Evolutionary conservation across 2,797 vertebrate genomes (phyloP), one percentile per base, ranked within the genome.

Genomic region (Peromyscus eremicus): DNA sequence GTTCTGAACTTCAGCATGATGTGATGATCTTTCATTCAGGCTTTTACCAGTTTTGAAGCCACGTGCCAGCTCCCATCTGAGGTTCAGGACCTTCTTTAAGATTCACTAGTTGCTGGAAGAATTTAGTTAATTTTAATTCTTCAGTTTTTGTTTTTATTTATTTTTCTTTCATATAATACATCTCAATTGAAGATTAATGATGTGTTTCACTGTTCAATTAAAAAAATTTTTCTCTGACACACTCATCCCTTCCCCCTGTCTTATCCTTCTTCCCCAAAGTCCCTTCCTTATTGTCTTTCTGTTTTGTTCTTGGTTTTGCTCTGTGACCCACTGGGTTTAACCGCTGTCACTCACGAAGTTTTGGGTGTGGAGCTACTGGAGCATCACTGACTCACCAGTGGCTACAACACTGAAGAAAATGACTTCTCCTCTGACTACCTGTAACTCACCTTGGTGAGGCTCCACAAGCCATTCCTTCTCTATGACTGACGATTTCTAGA

Each of bases 161-260:
- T 40, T 40, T 73, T 5, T 40, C 70, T 25, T 40, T 73, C 21
- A 11, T 40, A 73, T 5, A 12, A 11, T 12, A 73, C 21, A 73
- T 25, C 4, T 21, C 6, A 21, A 16, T n/a, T 73, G 71, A 73
- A 40, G 40, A 73, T 73, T 21, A 73, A 73, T 23, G 21, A 71
- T 21, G n/a, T 71, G 70, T 71, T 71, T 71, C 70, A 37, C 19
- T 71, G 19, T 55, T 37, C 71, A 8, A 71, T 71, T 71, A 37
- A 52, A 52, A 52, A 52, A 37, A 37, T 19, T 4, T 37, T 40
- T 52, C 19, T 70, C 23, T 3, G 11, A 21, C 62, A 84, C 16
- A 46, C 40, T 34, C 64, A 5, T 4, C 23, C 23, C 46, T 16
- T 25, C 27, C 2, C 2, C 4, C 2, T 11, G 0, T 14, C 29